phyloP scores from a whole-genome alignment of 2,888 invertebrate genomes.

The Byasa hedistus region DNA sequence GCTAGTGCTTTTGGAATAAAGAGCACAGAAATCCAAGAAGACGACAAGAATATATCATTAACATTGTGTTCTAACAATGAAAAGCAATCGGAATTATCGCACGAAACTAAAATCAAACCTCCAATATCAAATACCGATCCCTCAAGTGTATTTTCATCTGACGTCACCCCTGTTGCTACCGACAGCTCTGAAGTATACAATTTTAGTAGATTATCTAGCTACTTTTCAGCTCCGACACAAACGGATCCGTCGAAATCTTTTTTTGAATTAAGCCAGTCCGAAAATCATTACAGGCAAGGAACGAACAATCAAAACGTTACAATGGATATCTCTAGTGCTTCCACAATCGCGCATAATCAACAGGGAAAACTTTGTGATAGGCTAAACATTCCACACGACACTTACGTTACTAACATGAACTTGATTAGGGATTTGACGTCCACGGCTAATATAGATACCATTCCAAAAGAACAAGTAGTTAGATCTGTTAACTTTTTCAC shows the following conservation, averaged over 20 bases:
- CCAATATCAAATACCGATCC: constrained; percentile 49
- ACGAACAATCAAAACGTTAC: constrained; percentile 1
- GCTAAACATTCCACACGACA: constrained; percentile 44
- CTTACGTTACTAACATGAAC: constrained; percentile 43
- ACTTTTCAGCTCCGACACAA: constrained; percentile 61
- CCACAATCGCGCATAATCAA: constrained; percentile 5
- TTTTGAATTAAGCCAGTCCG: constrained; percentile 74
- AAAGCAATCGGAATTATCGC: constrained; percentile 20
- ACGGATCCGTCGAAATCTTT: constrained; percentile 69
- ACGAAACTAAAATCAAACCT: constrained; percentile 28
- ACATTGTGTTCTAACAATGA: background rate
- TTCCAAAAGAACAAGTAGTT: constrained; percentile 48
- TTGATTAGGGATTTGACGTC: constrained; percentile 65
- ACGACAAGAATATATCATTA: constrained; percentile 10
- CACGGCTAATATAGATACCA: constrained; percentile 44
- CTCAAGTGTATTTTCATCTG: constrained; percentile 53
- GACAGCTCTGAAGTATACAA: constrained; percentile 39
- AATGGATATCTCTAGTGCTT: background rate
- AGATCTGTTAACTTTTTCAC: constrained; percentile 64
- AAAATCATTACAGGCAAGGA: constrained; percentile 66
- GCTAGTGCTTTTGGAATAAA: constrained; percentile 27
- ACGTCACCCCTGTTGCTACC: constrained; percentile 34
- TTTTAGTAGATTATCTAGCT: constrained; percentile 67
- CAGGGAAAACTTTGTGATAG: constrained; percentile 28
- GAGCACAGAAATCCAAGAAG: constrained; percentile 2